Conservation (phyloP, 2,113 vertebrate species). For the Crotophaga sulcirostris region DNA sequence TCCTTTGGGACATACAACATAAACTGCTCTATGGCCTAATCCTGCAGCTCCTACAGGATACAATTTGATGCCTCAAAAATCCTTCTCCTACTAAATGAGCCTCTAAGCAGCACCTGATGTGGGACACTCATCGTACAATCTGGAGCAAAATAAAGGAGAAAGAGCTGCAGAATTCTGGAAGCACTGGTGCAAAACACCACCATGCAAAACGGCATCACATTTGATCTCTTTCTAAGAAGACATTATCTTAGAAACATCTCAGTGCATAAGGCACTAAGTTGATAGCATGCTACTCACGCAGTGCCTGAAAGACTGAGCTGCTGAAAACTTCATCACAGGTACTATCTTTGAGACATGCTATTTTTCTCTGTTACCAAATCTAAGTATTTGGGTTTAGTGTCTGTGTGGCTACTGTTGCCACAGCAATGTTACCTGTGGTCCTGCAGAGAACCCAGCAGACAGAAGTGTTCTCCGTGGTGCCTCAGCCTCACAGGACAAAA, state of each 20-base stretch:
- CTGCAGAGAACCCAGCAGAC: not conserved
- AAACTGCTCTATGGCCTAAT: not conserved
- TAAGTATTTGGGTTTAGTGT: not conserved
- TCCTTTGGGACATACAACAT: not conserved
- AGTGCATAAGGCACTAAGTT: not conserved
- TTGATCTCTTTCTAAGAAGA: constrained; percentile 36
- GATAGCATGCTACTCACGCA: not conserved
- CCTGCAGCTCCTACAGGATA: not conserved
- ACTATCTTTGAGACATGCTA: not conserved
- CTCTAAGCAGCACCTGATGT: not conserved
- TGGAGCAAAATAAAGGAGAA: not conserved
- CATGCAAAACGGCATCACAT: not conserved
- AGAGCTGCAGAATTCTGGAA: not conserved
- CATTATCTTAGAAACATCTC: constrained; percentile 9
- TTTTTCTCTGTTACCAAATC: not conserved
- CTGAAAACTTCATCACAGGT: not conserved
- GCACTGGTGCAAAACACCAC: not conserved
- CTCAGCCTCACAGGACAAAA: not conserved
- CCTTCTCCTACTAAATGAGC: not conserved
- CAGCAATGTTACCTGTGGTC: not conserved
- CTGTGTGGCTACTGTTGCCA: not conserved
- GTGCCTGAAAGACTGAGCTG: not conserved
- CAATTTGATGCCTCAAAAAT: not conserved
- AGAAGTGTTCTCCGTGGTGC: not conserved
- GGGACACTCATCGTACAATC: not conserved